Base-by-base conservation (phyloP, 2,113 vertebrate genomes). In the Macaca nemestrina region DNA sequence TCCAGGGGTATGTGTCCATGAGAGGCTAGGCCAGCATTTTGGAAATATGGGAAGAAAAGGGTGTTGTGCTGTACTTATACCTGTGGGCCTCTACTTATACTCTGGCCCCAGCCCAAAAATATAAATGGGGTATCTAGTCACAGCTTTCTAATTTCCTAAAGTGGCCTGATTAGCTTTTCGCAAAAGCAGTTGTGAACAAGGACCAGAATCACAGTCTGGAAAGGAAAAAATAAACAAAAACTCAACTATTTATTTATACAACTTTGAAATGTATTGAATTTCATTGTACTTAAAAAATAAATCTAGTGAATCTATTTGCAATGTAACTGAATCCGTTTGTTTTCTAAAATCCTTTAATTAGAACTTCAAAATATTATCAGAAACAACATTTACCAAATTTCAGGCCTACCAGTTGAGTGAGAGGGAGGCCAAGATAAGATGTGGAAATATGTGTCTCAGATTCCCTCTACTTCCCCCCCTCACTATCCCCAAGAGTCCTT, bases 361-460 rank as follows among this genome's bases (percentile, higher is more conserved):
- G 86, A 80, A 94, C 86, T 92, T 97, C 45, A 89, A 94, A 97
- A 96, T 97, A 80, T 96, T 97, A 93, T 96, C 90, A 89, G 45
- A 97, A 91, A 50, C 89, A 97, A 81, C 64, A 97, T 67, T 79
- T 83, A 27, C 59, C 70, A 90, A 57, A 10, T 16, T 40, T 67
- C 70, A 86, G 73, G 45, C n/a, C 78, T 95, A 82, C 70, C 73
- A 43, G 3, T 25, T 12, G 73, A 70, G 61, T 1, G 2, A 82
- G 40, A 83, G 48, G 75, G 57, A 64, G 79, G 75, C 73, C 57
- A 70, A 45, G 38, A 57, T 6, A 16, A 76, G 40, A 22, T 2
- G 55, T 35, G 27, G 45, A 68, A 57, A 68, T 14, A 8, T 18
- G 17, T 23, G 38, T 55, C 52, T 83, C 61, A 18, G 40, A 9